These are phyloP conservation scores for Fopius arisanus DNA, from an alignment of 1,140 invertebrate genomes.

Conservation along the genomic window DNA sequence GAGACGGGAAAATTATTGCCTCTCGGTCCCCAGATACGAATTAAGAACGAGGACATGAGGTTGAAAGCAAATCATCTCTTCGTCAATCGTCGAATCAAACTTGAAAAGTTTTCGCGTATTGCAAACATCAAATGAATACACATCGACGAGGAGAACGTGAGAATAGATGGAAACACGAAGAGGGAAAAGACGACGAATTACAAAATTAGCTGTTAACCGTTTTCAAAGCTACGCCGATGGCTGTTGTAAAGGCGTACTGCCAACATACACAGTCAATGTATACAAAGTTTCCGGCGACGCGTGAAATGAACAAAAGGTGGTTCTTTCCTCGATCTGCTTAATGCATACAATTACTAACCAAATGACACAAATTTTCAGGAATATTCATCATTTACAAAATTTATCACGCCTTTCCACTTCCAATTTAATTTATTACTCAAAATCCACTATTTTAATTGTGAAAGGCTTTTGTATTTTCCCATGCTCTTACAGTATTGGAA, in stretches of 20 bases:
- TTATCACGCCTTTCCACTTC: background rate
- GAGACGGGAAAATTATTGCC: no score
- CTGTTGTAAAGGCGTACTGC: background rate
- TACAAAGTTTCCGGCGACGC: slow-evolving; percentile 23
- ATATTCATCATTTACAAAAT: background rate
- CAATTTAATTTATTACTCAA: no score
- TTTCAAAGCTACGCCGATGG: slow-evolving; percentile 19
- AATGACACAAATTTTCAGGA: background rate
- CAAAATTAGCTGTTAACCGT: slow-evolving; percentile 35
- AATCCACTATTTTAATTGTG: no score
- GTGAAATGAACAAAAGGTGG: slow-evolving; percentile 29
- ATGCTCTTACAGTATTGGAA: no score
- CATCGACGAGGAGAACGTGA: slow-evolving; percentile 7
- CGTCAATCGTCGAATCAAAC: background rate
- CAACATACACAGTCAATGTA: slow-evolving; percentile 31
- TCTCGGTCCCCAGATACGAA: no score
- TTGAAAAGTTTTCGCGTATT: background rate
- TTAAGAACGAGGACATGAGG: no score
- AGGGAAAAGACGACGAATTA: background rate
- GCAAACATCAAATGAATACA: background rate
- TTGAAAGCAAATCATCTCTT: background rate
- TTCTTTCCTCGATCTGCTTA: background rate
- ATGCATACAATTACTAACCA: background rate
- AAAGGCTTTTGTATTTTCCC: no score
- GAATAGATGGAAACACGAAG: slow-evolving; percentile 8